phyloP scores from a whole-genome alignment of 2,888 invertebrate species.

The Pocota personata region DNA sequence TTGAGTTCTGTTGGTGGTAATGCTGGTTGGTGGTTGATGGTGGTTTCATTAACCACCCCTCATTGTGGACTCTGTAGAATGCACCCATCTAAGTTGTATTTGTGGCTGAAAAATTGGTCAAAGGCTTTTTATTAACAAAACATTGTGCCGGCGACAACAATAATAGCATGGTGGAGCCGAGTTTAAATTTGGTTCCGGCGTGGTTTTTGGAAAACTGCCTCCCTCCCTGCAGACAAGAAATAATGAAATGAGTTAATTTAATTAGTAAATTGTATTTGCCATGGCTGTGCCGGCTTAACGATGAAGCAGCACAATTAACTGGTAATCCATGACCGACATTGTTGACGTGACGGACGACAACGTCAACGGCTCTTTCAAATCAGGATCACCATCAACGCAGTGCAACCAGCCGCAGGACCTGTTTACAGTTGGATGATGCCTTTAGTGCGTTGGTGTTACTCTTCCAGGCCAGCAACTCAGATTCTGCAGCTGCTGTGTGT shows the following conservation, averaged over 20 bases:
- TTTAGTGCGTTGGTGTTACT: slow-evolving; percentile 44
- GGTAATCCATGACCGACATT: slow-evolving; percentile 43
- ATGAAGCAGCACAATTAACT: slow-evolving; percentile 41
- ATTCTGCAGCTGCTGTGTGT: neutral
- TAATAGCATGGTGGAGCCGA: neutral
- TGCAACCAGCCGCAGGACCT: slow-evolving; percentile 52
- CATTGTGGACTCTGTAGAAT: neutral
- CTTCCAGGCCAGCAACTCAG: slow-evolving; percentile 43
- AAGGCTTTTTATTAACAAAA: slow-evolving; percentile 19
- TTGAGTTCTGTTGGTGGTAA: slow-evolving; percentile 25
- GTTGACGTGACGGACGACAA: slow-evolving; percentile 27
- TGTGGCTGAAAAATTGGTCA: slow-evolving; percentile 23
- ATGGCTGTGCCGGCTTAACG: neutral
- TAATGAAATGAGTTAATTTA: slow-evolving; percentile 68
- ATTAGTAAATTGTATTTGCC: slow-evolving; percentile 65
- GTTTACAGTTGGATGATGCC: slow-evolving; percentile 52
- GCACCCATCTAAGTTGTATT: slow-evolving; percentile 20
- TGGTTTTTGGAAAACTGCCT: neutral
- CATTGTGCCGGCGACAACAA: neutral
- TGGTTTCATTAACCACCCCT: slow-evolving; percentile 29
- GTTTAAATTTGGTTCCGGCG: neutral
- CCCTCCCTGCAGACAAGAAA: slow-evolving; percentile 1
- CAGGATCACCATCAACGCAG: slow-evolving; percentile 10
- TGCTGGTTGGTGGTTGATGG: slow-evolving; percentile 38
- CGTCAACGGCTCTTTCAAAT: neutral